Percentiles rank a stretch among this genome's conserved stretches.
These are phyloP conservation scores for Drosophila yakuba DNA, from an alignment of 1,140 invertebrate species.

Conservation along the genomic window DNA sequence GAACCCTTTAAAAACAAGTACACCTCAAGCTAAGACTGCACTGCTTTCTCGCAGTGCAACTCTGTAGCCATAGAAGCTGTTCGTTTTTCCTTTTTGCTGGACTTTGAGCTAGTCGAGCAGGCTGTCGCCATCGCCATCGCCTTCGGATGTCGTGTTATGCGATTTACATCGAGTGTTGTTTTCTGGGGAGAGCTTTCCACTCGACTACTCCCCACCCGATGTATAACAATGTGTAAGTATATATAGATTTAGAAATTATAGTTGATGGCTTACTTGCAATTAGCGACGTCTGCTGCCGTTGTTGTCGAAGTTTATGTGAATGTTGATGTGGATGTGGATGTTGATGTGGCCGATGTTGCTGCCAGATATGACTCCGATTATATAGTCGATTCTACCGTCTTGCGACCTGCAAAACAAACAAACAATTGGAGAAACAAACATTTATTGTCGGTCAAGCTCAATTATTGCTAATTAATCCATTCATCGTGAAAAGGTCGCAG, in stretches of 20 bases:
- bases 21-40: too few species aligned
- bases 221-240: constrained; percentile 15
- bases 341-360: constrained; percentile 2
- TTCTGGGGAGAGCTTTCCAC: constrained; percentile 36
- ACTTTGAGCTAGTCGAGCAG: constrained; percentile 79
- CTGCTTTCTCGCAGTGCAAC: constrained; percentile 4
- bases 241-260: constrained; percentile 46
- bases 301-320: background rate
- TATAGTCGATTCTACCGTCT: constrained; percentile 27
- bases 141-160: constrained; percentile 71
- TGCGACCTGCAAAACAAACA: constrained; percentile 66
- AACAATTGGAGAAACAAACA: constrained; percentile 29
- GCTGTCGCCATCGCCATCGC: constrained; percentile 57
- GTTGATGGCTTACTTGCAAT: constrained; percentile 49
- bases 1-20: too few species aligned
- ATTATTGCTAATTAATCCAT: constrained; percentile 38
- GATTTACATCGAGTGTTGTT: constrained; percentile 66
- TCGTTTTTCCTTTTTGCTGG: constrained; percentile 49
- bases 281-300: constrained; percentile 21
- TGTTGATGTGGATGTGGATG: too few species aligned
- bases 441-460: constrained; percentile 14
- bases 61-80: constrained; percentile 18
- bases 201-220: background rate
- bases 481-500: constrained; percentile 30
- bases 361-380: constrained; percentile 28